Evolutionary conservation across 2,113 vertebrate species (phyloP).

Genomic region (Romanogobio albipinnatus): DNA sequence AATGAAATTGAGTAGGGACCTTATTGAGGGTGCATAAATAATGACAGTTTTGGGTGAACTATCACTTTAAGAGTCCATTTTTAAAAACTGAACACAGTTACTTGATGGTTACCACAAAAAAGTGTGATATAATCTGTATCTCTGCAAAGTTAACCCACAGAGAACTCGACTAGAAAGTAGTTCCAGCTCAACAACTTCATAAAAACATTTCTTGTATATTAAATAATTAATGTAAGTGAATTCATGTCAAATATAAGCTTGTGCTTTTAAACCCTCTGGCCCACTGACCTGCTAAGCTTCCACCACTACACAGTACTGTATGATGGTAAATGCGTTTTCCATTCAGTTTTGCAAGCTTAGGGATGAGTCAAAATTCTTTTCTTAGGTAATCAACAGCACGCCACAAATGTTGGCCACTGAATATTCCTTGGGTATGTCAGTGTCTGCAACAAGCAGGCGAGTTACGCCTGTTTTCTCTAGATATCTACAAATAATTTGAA

Average conservation of each 20-base stretch:
- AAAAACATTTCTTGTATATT: not conserved
- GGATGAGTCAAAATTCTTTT: constrained; percentile 16
- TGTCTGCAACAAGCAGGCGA: not conserved
- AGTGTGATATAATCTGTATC: not conserved
- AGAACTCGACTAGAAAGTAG: not conserved
- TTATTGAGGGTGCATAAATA: not conserved
- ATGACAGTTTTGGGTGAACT: not conserved
- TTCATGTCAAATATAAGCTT: not conserved
- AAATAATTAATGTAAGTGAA: not conserved
- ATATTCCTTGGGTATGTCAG: not conserved
- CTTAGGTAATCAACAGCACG: not conserved
- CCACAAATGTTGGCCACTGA: not conserved
- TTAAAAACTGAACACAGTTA: not conserved
- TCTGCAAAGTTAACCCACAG: not conserved
- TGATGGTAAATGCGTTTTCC: not conserved
- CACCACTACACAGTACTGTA: not conserved
- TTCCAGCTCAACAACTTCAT: not conserved
- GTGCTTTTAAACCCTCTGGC: not conserved
- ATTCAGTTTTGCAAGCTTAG: not conserved
- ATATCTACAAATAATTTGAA: constrained; percentile 73
- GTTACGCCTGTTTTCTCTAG: constrained; percentile 72
- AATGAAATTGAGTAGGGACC: not conserved
- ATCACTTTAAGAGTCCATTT: not conserved
- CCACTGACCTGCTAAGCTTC: constrained; percentile 3
- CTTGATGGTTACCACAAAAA: not conserved